A percentile compares a stretch with the other conserved stretches of the same genome.
Evolutionary conservation across 2,888 invertebrate species (phyloP).

Genomic region (Dolichopus griseipennis): DNA sequence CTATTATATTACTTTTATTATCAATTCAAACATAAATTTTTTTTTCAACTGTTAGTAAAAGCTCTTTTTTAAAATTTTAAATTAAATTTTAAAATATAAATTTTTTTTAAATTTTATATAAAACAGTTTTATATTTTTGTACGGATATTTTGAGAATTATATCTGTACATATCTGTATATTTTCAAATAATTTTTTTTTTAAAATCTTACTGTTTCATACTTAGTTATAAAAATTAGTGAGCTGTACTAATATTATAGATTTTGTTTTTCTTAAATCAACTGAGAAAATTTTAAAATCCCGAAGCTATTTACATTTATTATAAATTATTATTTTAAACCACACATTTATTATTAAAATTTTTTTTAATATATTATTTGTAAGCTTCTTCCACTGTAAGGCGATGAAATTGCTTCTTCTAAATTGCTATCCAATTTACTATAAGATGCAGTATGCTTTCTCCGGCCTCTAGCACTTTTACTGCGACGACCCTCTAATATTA

Average conservation of each 20-base stretch:
- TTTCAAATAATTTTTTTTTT: no score
- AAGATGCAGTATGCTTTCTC: constrained; percentile 54
- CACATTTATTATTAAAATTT: neutral
- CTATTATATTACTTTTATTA: no score
- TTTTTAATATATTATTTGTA: constrained; percentile 29
- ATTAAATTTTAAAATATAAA: no score
- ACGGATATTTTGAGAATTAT: no score
- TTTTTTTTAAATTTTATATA: no score
- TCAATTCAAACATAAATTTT: no score
- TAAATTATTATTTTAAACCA: neutral
- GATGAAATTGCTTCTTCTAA: constrained; percentile 60
- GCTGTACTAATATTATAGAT: neutral
- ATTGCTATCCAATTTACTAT: constrained; percentile 57
- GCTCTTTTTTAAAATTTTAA: no score
- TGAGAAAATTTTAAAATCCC: neutral
- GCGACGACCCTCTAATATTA: constrained; percentile 52
- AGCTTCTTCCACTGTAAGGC: constrained; percentile 22
- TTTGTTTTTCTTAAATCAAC: neutral
- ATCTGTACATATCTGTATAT: no score
- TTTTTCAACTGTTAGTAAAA: no score
- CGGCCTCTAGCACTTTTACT: constrained; percentile 27
- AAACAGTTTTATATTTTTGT: no score
- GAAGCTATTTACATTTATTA: neutral
- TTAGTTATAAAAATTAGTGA: no score
- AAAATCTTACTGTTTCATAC: no score